A percentile compares a stretch with the other conserved stretches of the same genome.
Evolutionary conservation across 2,113 vertebrate species (phyloP).

Genomic region (Syngnathus floridae): DNA sequence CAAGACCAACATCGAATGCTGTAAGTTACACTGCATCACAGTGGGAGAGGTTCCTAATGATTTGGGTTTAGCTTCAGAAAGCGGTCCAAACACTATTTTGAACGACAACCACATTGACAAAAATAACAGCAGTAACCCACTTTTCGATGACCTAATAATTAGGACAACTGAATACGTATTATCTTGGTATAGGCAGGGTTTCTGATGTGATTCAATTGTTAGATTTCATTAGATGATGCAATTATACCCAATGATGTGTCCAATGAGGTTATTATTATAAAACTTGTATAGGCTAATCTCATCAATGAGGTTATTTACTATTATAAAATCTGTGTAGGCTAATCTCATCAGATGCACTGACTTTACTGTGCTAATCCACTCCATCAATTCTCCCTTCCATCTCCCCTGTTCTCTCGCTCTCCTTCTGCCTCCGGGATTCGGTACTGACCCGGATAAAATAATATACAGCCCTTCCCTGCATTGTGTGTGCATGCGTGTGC

Average conservation of each 20-base stretch:
- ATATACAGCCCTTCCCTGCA: conserved; percentile 4
- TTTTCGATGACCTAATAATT: not conserved
- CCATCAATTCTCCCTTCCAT: conserved; percentile 41
- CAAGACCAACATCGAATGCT: conserved; percentile 73
- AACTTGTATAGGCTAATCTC: not conserved
- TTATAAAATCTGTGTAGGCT: not conserved
- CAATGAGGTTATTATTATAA: not conserved
- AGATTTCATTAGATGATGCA: not conserved
- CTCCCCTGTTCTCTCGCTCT: conserved; percentile 27
- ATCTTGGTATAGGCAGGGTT: not conserved
- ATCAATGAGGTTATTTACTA: not conserved
- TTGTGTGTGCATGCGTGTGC: conserved; percentile 13
- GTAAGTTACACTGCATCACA: conserved; percentile 46
- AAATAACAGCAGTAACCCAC: not conserved
- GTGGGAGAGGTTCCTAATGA: not conserved
- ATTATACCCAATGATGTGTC: not conserved
- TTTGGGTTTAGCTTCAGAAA: not conserved
- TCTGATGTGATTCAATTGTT: not conserved
- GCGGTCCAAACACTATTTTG: not conserved
- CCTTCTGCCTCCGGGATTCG: conserved; percentile 35
- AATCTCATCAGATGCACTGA: not conserved
- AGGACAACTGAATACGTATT: not conserved
- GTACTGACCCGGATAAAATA: conserved; percentile 55
- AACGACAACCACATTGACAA: not conserved
- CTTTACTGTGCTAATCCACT: conserved; percentile 10